These are phyloP conservation scores for Sebastes kiyomatsui DNA, from an alignment of 2,797 vertebrate species.

Conservation along the genomic window DNA sequence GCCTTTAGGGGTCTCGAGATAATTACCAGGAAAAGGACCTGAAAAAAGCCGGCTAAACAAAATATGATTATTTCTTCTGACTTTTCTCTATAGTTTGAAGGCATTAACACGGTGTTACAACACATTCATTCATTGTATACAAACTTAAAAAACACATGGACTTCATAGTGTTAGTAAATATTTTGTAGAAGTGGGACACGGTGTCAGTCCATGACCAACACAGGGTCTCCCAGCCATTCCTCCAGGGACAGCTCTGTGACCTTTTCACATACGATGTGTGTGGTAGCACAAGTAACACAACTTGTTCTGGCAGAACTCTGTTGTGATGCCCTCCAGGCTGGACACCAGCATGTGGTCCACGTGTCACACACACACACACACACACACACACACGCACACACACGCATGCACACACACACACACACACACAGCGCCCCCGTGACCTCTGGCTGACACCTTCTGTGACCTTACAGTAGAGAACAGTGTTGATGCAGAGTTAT, in stretches of 20 bases:
- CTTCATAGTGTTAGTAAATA: not conserved
- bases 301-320: conserved; percentile 69
- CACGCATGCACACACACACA: not conserved
- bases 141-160: not conserved
- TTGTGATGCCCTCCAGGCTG: conserved; percentile 60
- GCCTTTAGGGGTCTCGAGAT: not conserved
- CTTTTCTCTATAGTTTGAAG: not conserved
- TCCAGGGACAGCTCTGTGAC: conserved; percentile 64
- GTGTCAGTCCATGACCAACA: conserved; percentile 39
- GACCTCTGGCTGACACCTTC: conserved; percentile 57
- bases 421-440: conserved; percentile 9
- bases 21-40: not conserved
- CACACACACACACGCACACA: not conserved
- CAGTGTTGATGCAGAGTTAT: conserved; percentile 39
- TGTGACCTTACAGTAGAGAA: conserved; percentile 40
- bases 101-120: not conserved
- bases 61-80: not conserved
- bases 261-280: conserved; percentile 70
- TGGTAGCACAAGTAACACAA: conserved; percentile 63
- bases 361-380: conserved; percentile 26
- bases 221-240: conserved; percentile 51
- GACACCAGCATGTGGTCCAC: conserved; percentile 62
- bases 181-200: conserved; percentile 15
- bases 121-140: not conserved
- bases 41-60: not conserved